Conservation (phyloP, 2,797 vertebrate genomes). For the Vultur gryphus region DNA sequence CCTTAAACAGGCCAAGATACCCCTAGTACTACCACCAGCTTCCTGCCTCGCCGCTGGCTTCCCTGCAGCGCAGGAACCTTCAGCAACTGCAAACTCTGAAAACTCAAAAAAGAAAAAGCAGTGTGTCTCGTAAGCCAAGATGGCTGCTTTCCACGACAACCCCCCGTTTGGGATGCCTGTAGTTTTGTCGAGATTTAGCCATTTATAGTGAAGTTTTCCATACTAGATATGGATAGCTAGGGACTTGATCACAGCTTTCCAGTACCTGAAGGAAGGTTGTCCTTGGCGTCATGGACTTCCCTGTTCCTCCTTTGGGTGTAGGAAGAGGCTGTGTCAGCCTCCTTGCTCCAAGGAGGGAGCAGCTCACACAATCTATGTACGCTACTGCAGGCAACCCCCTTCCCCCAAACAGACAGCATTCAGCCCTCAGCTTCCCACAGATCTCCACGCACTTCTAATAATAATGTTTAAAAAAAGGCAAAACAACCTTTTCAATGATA, state of each 20-base stretch:
- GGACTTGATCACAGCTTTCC: neutral
- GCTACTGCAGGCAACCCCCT: neutral
- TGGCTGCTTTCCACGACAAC: neutral
- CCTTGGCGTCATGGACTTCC: too few species aligned
- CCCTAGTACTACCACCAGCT: neutral
- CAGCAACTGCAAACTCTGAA: neutral
- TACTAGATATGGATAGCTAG: fast-evolving
- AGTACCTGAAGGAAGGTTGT: too few species aligned
- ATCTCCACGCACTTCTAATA: neutral
- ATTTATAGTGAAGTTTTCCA: too few species aligned
- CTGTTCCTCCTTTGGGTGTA: neutral
- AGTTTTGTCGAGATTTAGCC: neutral
- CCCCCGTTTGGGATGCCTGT: neutral
- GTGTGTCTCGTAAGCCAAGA: neutral
- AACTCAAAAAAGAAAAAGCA: neutral
- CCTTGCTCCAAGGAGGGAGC: too few species aligned
- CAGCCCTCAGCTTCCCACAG: neutral
- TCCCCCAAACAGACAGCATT: neutral
- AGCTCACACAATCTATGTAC: neutral
- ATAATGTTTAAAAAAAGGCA: neutral
- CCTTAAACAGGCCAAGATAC: neutral
- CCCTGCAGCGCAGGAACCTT: neutral
- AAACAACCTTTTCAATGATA: neutral
- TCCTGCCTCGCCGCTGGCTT: neutral
- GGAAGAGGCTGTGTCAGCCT: neutral